Conservation (phyloP, 2,797 vertebrate species). For the Pitangus sulphuratus region DNA sequence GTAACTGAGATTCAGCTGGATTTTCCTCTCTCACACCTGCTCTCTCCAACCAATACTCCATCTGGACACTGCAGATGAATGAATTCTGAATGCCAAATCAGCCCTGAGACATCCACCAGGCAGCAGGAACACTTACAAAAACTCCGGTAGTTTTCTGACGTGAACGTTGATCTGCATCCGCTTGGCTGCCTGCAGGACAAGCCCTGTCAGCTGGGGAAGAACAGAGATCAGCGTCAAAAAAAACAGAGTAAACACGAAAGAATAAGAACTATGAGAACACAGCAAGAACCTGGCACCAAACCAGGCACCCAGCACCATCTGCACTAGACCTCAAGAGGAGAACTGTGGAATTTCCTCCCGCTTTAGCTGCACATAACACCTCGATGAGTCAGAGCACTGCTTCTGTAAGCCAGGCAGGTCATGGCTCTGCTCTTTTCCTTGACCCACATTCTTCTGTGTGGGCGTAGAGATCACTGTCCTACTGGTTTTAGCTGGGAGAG, state of each 20-base stretch:
- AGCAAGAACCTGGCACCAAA: background rate
- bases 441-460: background rate
- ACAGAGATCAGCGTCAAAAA: background rate
- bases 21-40: background rate
- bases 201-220: conserved; percentile 86
- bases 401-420: background rate
- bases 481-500: background rate
- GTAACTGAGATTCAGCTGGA: background rate
- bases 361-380: background rate
- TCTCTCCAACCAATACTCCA: background rate
- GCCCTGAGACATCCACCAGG: background rate
- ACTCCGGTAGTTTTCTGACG: conserved; percentile 79
- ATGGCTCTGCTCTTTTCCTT: background rate
- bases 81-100: background rate
- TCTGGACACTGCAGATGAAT: background rate
- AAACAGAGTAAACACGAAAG: background rate
- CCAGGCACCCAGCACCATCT: background rate
- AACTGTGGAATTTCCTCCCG: background rate
- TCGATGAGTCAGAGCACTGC: background rate
- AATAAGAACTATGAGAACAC: background rate
- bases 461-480: background rate
- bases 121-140: conserved; percentile 80
- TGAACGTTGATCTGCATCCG: conserved; percentile 90
- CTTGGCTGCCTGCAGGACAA: conserved; percentile 88
- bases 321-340: background rate